A percentile compares a stretch with the other conserved stretches of the same genome.
Conservation (phyloP, 1,140 invertebrate species). For the Psilanteris sp. region DNA sequence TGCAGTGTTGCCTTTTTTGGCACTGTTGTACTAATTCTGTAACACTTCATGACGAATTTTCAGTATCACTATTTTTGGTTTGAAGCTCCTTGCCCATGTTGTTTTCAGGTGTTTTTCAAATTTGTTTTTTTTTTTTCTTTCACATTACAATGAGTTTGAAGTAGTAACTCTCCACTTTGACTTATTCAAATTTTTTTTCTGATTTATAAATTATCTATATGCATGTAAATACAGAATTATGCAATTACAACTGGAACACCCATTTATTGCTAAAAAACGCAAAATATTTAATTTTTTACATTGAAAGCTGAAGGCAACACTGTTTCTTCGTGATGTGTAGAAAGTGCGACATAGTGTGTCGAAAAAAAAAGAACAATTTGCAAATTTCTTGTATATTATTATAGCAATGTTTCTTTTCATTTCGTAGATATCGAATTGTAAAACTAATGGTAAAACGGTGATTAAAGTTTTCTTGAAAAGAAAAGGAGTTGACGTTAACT, state of each 20-base stretch:
- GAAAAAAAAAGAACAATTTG: slow-evolving; percentile 40
- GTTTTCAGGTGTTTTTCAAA: slow-evolving; percentile 1
- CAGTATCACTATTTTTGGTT: slow-evolving; percentile 21
- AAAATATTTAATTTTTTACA: slow-evolving; percentile 28
- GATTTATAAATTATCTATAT: slow-evolving; percentile 16
- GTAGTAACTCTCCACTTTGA: background rate
- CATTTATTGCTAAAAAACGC: slow-evolving; percentile 20
- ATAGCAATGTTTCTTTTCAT: slow-evolving; percentile 53
- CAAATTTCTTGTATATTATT: slow-evolving; percentile 59
- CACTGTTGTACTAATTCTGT: slow-evolving; percentile 54
- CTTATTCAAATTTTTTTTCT: slow-evolving; percentile 1
- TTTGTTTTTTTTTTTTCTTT: slow-evolving; percentile 12
- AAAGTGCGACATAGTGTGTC: slow-evolving; percentile 58
- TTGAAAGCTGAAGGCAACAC: slow-evolving; percentile 48
- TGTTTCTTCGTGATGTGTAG: slow-evolving; percentile 60
- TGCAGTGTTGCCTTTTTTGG: slow-evolving; percentile 58
- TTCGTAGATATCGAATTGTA: slow-evolving; percentile 58
- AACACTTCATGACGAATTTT: slow-evolving; percentile 38
- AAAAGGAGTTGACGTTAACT: slow-evolving; percentile 33
- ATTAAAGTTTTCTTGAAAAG: slow-evolving; percentile 58
- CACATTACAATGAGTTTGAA: background rate
- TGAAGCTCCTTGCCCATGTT: background rate
- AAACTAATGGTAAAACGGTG: slow-evolving; percentile 55
- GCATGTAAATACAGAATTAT: slow-evolving; percentile 55
- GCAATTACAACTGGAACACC: slow-evolving; percentile 42